Percentiles rank a stretch among this genome's conserved stretches.
Evolutionary conservation across 2,888 invertebrate genomes (phyloP).

Genomic region (Acleris holmiana): DNA sequence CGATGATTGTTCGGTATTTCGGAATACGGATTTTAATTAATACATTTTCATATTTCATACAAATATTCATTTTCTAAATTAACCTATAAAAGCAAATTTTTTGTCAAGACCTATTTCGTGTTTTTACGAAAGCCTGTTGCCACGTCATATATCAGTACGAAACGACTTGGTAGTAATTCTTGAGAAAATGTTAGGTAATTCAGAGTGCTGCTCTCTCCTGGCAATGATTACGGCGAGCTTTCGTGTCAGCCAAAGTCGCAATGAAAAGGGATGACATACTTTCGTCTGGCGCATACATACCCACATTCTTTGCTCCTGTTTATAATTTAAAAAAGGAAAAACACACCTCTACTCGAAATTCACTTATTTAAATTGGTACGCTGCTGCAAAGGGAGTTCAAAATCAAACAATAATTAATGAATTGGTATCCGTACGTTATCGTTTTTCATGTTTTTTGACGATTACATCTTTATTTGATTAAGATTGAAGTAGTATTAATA

Average conservation of each 20-base stretch:
- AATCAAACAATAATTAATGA: slow-evolving; percentile 6
- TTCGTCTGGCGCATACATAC: slow-evolving; percentile 49
- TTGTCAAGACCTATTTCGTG: background rate
- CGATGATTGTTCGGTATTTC: too few relatives aligned
- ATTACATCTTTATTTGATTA: slow-evolving; percentile 11
- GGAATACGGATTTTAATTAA: too few relatives aligned
- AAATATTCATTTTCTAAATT: background rate
- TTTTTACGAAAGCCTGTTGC: slow-evolving; percentile 21
- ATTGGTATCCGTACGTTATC: slow-evolving; percentile 3
- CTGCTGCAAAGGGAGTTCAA: background rate
- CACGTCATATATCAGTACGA: slow-evolving; percentile 13
- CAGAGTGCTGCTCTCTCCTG: slow-evolving; percentile 39
- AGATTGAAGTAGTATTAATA: background rate
- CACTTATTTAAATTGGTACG: background rate
- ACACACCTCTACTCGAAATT: background rate
- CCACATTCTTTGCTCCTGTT: slow-evolving; percentile 48
- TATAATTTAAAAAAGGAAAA: slow-evolving; percentile 27
- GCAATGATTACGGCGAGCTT: slow-evolving; percentile 62
- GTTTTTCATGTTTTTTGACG: slow-evolving; percentile 1
- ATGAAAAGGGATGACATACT: slow-evolving; percentile 68
- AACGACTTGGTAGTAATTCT: slow-evolving; percentile 24
- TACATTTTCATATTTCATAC: too few relatives aligned
- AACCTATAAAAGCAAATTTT: background rate
- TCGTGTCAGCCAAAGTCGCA: slow-evolving; percentile 50
- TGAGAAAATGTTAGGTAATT: slow-evolving; percentile 36